Evolutionary conservation across 2,113 vertebrate genomes (phyloP).

Genomic region (Abramis brama): DNA sequence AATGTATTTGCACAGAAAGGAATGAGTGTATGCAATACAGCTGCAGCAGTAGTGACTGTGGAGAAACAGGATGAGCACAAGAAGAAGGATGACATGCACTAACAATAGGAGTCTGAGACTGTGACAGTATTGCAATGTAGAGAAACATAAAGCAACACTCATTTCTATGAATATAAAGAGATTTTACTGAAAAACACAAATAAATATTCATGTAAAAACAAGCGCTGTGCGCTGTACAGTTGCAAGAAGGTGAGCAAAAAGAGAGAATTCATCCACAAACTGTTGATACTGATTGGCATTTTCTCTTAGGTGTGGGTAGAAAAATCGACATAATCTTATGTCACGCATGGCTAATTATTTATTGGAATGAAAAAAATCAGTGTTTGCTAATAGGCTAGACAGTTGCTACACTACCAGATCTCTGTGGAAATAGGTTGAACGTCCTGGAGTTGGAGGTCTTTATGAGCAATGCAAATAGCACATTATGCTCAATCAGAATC

Average conservation of each 20-base stretch:
- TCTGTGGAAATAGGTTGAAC: neutral
- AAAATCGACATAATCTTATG: neutral
- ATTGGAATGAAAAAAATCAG: neutral
- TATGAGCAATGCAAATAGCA: constrained; percentile 28
- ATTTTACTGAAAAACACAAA: neutral
- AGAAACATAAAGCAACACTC: neutral
- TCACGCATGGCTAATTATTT: neutral
- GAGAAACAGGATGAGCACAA: neutral
- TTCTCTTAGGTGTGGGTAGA: neutral
- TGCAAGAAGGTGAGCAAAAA: neutral
- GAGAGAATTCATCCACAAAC: neutral
- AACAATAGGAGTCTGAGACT: neutral
- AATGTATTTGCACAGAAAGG: neutral
- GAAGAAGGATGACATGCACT: neutral
- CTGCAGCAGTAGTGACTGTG: neutral
- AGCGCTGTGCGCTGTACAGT: neutral
- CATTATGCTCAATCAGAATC: constrained; percentile 17
- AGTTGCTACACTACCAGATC: neutral
- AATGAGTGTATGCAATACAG: neutral
- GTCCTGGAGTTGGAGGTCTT: neutral
- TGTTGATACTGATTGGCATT: neutral
- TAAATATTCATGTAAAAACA: constrained; percentile 3
- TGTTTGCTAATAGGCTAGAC: neutral
- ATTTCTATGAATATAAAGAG: neutral
- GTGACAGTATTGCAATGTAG: neutral